Conservation (phyloP, 92 coral and sea anemone genomes). For the Scolanthus callimorphus region DNA sequence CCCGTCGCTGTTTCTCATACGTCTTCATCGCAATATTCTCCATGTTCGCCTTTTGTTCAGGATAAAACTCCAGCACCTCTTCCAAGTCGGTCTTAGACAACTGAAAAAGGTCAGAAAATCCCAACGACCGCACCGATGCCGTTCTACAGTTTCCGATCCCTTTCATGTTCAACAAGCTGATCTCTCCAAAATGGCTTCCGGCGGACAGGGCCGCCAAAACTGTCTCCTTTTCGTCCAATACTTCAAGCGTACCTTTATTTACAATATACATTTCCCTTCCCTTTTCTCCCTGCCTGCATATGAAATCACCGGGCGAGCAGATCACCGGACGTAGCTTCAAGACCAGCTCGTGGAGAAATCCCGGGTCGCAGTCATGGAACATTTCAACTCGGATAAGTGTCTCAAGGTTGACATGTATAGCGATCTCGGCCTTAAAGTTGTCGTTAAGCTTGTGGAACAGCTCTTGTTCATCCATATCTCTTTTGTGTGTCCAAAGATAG, state of each 20-base stretch:
- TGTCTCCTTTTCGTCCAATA: conserved; percentile 63
- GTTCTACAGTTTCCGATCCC: conserved; percentile 95
- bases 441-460: conserved; percentile 78
- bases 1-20: conserved; percentile 66
- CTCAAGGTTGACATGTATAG: conserved; percentile 88
- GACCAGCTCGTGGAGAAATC: conserved; percentile 85
- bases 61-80: conserved; percentile 79
- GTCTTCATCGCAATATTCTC: conserved; percentile 83
- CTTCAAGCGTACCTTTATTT: conserved; percentile 84
- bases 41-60: conserved; percentile 74
- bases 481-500: conserved; percentile 87
- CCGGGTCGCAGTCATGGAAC: conserved; percentile 93
- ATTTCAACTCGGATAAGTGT: conserved; percentile 87
- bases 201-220: conserved; percentile 79
- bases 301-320: conserved; percentile 89
- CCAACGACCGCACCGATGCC: conserved; percentile 94
- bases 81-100: conserved; percentile 86
- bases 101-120: conserved; percentile 93
- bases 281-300: conserved; percentile 87
- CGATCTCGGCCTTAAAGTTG: conserved; percentile 85
- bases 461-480: conserved; percentile 81
- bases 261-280: conserved; percentile 97
- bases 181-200: conserved; percentile 95
- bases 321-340: conserved; percentile 69
- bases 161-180: conserved; percentile 83